A percentile compares a stretch with the other conserved stretches of the same genome.
Conservation (phyloP, 2,797 vertebrate species). For the Catamblyrhynchus diadema region DNA sequence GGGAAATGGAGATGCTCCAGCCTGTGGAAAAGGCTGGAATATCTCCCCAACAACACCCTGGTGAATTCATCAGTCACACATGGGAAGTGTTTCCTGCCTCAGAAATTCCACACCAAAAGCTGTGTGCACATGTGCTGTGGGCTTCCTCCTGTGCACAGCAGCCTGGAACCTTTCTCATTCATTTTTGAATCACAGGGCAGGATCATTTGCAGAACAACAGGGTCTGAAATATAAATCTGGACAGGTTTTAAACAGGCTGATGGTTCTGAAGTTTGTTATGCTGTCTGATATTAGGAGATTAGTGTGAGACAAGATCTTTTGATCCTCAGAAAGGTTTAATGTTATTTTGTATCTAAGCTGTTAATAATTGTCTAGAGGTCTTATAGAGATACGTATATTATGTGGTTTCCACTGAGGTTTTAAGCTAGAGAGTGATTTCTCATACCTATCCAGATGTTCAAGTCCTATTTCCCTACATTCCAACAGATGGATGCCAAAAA, state of each 20-base stretch:
- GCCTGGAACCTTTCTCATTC: conserved; percentile 19
- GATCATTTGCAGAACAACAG: conserved; percentile 53
- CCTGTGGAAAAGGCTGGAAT: not conserved
- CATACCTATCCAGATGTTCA: conserved; percentile 46
- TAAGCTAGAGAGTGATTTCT: conserved; percentile 16
- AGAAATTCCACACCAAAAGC: not conserved
- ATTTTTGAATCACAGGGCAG: conserved; percentile 31
- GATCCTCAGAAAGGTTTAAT: conserved; percentile 23
- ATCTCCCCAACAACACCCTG: not conserved
- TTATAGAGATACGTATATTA: not conserved
- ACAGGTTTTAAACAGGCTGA: conserved; percentile 13
- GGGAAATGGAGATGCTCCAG: conserved; percentile 13
- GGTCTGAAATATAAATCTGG: conserved; percentile 39
- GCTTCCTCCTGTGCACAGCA: not conserved
- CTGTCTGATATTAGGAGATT: conserved; percentile 13
- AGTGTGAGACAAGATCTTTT: conserved; percentile 42
- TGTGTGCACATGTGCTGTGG: not conserved
- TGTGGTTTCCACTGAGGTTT: not conserved
- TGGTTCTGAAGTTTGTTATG: not conserved
- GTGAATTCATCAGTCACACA: not conserved
- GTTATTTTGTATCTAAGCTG: conserved; percentile 35
- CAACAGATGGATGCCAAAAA: conserved; percentile 35
- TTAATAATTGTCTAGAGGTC: conserved; percentile 38
- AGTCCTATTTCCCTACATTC: not conserved
- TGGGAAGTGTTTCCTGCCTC: not conserved